Conservation (phyloP, 2,888 invertebrate genomes). For the Dioctria rufipes region DNA sequence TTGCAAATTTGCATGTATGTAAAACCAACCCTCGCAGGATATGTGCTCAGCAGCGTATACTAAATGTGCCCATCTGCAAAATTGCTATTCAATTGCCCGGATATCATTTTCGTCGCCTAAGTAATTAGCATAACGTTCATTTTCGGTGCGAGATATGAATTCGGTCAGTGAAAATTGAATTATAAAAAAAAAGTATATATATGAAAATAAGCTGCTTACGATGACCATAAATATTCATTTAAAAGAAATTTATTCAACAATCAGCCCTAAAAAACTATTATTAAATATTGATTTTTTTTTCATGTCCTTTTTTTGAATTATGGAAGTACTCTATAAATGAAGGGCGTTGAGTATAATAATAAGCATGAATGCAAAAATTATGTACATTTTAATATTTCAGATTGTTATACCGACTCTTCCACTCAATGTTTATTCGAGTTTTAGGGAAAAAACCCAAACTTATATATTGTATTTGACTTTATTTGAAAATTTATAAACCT, state of each 20-base stretch:
- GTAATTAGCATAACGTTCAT: constrained; percentile 47
- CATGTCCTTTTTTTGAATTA: no score
- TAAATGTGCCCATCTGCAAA: constrained; percentile 43
- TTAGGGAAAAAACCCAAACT: no score
- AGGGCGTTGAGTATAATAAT: no score
- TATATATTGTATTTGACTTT: no score
- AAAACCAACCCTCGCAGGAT: background rate
- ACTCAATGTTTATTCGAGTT: no score
- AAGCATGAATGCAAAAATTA: no score
- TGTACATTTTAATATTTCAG: no score
- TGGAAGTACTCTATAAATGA: no score
- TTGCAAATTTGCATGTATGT: constrained; percentile 6
- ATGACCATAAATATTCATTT: constrained; percentile 43
- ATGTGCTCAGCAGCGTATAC: background rate
- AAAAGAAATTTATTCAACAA: constrained; percentile 16
- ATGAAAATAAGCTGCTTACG: constrained; percentile 15
- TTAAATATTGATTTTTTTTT: no score
- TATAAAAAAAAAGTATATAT: constrained; percentile 31
- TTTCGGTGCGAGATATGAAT: constrained; percentile 17
- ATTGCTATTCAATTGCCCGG: constrained; percentile 37
- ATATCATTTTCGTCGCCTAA: constrained; percentile 50
- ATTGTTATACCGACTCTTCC: no score
- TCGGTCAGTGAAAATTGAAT: constrained; percentile 46
- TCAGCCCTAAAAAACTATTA: background rate
- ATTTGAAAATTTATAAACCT: no score